Evolutionary conservation across 2,113 vertebrate species (phyloP).

Genomic region (Stegastes partitus): DNA sequence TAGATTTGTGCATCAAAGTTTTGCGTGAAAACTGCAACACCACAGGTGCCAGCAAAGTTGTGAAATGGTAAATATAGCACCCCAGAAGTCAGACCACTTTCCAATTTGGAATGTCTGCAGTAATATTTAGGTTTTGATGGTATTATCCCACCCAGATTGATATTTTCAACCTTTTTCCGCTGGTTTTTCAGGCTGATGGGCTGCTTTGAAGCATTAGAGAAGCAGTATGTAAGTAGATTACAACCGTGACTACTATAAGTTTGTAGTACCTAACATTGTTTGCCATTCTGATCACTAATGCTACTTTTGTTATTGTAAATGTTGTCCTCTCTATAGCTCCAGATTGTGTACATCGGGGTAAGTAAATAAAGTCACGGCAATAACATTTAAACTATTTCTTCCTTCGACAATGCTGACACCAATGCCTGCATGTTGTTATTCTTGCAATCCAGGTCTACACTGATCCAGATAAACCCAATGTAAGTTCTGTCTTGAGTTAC

Average conservation of each 20-base stretch:
- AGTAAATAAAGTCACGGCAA: constrained; percentile 42
- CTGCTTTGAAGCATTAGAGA: constrained; percentile 95
- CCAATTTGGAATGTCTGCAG: neutral
- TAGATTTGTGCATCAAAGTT: constrained; percentile 94
- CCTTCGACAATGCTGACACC: too few species aligned
- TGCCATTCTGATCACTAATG: neutral
- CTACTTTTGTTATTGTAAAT: neutral
- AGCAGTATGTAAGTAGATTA: constrained; percentile 91
- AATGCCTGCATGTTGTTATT: neutral
- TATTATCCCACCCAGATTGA: neutral
- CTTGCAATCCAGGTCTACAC: constrained; percentile 80
- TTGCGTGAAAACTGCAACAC: constrained; percentile 90
- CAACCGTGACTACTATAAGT: neutral
- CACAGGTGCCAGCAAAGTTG: constrained; percentile 90
- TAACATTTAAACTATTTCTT: neutral
- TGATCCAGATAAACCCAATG: constrained; percentile 81
- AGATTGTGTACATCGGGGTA: constrained; percentile 86
- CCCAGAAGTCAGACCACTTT: neutral
- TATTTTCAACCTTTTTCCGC: neutral
- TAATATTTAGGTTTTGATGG: neutral
- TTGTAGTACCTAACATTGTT: neutral
- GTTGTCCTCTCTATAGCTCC: constrained; percentile 75
- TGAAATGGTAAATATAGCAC: constrained; percentile 89
- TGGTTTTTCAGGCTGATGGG: constrained; percentile 90
- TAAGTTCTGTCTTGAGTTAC: constrained; percentile 68